Percentiles rank a stretch among this genome's conserved stretches.
Conservation (phyloP, 1,140 invertebrate genomes). For the Zaprionus inermis region DNA sequence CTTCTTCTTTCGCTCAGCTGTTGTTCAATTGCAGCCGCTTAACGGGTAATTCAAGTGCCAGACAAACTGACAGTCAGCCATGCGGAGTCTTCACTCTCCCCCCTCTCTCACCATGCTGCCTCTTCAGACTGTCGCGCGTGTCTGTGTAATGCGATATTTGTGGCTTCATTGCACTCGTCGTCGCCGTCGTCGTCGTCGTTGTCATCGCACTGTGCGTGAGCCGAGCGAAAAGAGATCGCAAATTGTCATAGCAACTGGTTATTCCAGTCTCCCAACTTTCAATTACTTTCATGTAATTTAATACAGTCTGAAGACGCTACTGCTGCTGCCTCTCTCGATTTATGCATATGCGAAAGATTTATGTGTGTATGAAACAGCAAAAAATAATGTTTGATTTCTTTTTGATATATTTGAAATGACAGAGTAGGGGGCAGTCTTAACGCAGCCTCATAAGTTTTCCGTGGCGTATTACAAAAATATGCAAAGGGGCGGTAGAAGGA, state of each 20-base stretch:
- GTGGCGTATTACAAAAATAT: neutral
- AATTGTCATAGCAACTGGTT: constrained; percentile 51
- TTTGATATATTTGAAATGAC: constrained; percentile 39
- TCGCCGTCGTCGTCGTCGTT: constrained; percentile 38
- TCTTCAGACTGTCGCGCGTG: neutral
- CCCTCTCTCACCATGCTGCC: neutral
- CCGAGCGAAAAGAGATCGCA: constrained; percentile 48
- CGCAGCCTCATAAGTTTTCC: constrained; percentile 18
- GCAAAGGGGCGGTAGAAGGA: neutral
- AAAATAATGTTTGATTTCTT: constrained; percentile 6
- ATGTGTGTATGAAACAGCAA: constrained; percentile 33
- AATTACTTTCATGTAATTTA: constrained; percentile 55
- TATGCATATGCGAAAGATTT: constrained; percentile 41
- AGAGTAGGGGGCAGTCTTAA: constrained; percentile 23
- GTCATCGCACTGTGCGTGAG: neutral
- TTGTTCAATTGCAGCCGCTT: constrained; percentile 48
- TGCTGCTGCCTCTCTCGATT: constrained; percentile 18
- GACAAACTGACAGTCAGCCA: constrained; percentile 18
- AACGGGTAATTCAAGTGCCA: constrained; percentile 45
- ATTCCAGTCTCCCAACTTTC: constrained; percentile 58
- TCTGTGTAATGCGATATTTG: constrained; percentile 72
- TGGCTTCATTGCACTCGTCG: constrained; percentile 66
- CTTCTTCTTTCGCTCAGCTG: constrained; percentile 25
- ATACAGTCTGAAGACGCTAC: constrained; percentile 23
- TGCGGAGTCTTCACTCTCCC: neutral